Evolutionary conservation across 1,140 invertebrate species (phyloP).

Genomic region (Drosophila erecta): DNA sequence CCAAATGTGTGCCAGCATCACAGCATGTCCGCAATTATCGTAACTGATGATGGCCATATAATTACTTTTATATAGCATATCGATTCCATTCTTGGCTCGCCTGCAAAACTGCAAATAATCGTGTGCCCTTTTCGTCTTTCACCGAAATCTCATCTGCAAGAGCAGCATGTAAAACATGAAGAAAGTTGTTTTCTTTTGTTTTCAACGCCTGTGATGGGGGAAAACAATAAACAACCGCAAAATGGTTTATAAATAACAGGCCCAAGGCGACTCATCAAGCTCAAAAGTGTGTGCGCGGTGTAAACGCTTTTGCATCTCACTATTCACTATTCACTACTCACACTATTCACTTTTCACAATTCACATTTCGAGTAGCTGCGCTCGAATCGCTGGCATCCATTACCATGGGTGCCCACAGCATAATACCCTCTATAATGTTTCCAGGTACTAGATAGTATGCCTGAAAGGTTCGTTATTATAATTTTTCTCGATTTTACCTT

Average conservation of each 20-base stretch:
- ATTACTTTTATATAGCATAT: conserved; percentile 6
- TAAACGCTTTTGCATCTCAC: conserved; percentile 42
- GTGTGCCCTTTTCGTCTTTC: background rate
- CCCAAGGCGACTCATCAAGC: conserved; percentile 27
- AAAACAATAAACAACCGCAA: conserved; percentile 40
- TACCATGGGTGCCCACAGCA: background rate
- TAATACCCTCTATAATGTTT: conserved; percentile 8
- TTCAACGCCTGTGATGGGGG: background rate
- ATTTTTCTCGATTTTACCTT: too few species aligned
- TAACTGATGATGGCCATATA: conserved; percentile 27
- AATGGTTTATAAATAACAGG: conserved; percentile 50
- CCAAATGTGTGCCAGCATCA: conserved; percentile 12
- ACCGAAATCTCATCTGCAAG: conserved; percentile 3
- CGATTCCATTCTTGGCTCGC: background rate
- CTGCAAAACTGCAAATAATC: conserved; percentile 7
- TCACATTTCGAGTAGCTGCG: conserved; percentile 27
- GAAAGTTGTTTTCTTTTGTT: conserved; percentile 53
- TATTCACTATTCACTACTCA: conserved; percentile 3
- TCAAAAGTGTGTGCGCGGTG: conserved; percentile 18
- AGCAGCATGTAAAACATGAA: conserved; percentile 35
- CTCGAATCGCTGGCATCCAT: conserved; percentile 5
- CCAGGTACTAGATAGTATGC: too few species aligned
- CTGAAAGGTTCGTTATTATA: too few species aligned
- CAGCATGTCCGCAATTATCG: conserved; percentile 34
- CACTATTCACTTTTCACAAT: conserved; percentile 14